Evolutionary conservation across 1,140 invertebrate genomes (phyloP).

Genomic region (Drosophila pruinosa): DNA sequence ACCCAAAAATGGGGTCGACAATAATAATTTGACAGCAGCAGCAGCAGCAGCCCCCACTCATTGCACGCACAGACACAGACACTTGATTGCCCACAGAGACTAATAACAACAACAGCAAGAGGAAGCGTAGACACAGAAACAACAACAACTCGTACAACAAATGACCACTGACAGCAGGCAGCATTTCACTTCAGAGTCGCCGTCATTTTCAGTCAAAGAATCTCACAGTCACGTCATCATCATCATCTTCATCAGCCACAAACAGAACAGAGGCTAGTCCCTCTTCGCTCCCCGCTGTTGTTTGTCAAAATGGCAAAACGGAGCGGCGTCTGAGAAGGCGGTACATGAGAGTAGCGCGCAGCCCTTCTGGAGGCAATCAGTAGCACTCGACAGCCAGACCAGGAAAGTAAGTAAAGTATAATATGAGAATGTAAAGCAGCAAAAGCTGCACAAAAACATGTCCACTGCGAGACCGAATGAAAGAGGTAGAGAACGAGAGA

Average conservation of each 20-base stretch:
- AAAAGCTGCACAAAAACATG: constrained; percentile 35
- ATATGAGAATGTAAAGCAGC: constrained; percentile 67
- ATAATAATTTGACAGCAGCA: constrained; percentile 43
- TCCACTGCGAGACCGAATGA: background rate
- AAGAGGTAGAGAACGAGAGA: background rate
- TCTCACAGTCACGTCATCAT: constrained; percentile 68
- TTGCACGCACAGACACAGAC: constrained; percentile 24
- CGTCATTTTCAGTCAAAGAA: constrained; percentile 40
- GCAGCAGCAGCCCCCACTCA: constrained; percentile 30
- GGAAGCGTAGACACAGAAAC: background rate
- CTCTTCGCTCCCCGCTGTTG: constrained; percentile 8
- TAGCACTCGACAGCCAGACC: constrained; percentile 45
- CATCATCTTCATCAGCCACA: constrained; percentile 49
- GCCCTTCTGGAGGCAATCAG: constrained; percentile 60
- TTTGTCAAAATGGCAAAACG: constrained; percentile 54
- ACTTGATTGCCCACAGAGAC: constrained; percentile 36
- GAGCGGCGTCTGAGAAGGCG: constrained; percentile 50
- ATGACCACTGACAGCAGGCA: constrained; percentile 49
- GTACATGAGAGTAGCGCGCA: constrained; percentile 9
- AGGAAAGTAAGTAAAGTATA: constrained; percentile 56
- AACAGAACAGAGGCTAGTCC: constrained; percentile 34
- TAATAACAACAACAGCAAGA: constrained; percentile 1
- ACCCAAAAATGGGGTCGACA: constrained; percentile 37
- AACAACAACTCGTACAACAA: background rate
- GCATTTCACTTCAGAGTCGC: constrained; percentile 21